Base-by-base conservation (phyloP, 2,113 vertebrate species). In the Tupaia chinensis region DNA sequence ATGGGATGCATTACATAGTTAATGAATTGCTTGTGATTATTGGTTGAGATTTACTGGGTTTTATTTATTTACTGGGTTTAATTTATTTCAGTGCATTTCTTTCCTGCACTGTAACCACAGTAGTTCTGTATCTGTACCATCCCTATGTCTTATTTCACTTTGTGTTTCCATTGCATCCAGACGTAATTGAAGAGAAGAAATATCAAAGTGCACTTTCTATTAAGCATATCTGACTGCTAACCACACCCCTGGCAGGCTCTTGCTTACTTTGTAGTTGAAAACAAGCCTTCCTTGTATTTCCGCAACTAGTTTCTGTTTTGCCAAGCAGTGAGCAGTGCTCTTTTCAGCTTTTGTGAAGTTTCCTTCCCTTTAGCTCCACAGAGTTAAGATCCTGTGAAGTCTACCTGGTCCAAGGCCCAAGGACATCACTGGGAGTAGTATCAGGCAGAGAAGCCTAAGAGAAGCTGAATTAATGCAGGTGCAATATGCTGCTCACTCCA, bases 141-240 rank as follows among this genome's bases (percentile, higher is more conserved):
- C 25, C 7, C 58, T 74, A 13, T 65, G n/a, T 17, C 27, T 87
- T 60, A 9, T 68, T 93, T 81, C 81, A 44, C 63, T 56, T 77
- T 89, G 34, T 87, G 66, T 83, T 91, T 92, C 65, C 17, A 44
- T 63, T 56, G 29, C 56, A 66, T 27, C 66, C n/a, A 91, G 65
- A 79, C 81, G 78, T 87, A 56, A 95, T 17, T 15, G 54, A 89
- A 90, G 27, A 25, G 44, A 80, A 76, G 27, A 54, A 16, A 5
- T 63, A 72, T 54, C 16, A 53, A 32, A 29, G 3, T 56, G 61
- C 22, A 20, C 12, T 70, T 20, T 25, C 32, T 68, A 3, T 23
- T 14, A 76, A 73, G 61, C 72, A 16, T n/a, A 69, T 22, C 54
- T 72, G 74, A 78, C 58, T 77, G 6, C 25, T 69, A 23, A 56